Evolutionary conservation across 2,113 vertebrate genomes (phyloP).

Genomic region (Trachemys scripta): DNA sequence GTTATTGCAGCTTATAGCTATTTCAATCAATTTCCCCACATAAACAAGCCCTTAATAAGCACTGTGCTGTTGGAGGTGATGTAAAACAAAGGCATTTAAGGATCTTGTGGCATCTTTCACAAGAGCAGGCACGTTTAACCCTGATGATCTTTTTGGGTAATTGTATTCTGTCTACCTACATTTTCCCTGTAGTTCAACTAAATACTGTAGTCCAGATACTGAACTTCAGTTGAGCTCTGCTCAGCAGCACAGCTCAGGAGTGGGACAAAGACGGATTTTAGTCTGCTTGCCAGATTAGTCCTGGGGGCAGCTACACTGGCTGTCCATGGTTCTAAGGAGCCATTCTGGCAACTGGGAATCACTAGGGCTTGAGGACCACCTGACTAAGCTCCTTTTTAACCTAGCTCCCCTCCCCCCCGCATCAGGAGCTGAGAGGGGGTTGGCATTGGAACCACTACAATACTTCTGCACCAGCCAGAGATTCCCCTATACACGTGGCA

Average conservation of each 20-base stretch:
- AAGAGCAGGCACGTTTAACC: neutral
- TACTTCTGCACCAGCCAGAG: neutral
- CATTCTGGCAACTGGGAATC: neutral
- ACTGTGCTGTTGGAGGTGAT: neutral
- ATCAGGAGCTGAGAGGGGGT: neutral
- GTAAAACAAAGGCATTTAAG: neutral
- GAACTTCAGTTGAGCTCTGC: neutral
- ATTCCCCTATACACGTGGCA: neutral
- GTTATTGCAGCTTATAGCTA: neutral
- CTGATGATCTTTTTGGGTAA: neutral
- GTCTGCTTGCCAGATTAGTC: neutral
- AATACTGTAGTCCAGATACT: neutral
- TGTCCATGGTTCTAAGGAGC: neutral
- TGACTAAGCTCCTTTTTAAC: neutral
- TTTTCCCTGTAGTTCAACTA: neutral
- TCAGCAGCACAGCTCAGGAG: neutral
- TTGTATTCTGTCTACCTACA: neutral
- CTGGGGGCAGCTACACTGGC: neutral
- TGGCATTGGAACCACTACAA: neutral
- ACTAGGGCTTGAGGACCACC: neutral
- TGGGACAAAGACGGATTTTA: neutral
- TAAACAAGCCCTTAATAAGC: neutral
- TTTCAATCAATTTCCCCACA: neutral
- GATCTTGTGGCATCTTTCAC: neutral
- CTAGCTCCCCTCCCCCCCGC: neutral